Conservation (phyloP, 2,797 vertebrate species). For the Rallus crepitans region DNA sequence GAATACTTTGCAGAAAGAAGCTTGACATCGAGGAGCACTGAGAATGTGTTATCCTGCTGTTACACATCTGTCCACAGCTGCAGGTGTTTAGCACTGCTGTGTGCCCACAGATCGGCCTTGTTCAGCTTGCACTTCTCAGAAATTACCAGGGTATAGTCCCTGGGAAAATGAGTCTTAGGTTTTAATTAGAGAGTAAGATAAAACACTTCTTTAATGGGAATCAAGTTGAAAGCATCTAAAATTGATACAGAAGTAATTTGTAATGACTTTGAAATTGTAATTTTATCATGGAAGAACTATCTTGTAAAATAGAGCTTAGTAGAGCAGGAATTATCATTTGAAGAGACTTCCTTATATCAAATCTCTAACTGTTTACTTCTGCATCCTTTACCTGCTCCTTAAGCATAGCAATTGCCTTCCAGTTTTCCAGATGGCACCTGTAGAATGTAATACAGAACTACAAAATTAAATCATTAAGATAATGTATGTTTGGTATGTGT, state of each 20-base stretch:
- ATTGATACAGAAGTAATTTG: not conserved
- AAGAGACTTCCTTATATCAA: not conserved
- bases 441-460: not conserved
- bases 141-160: not conserved
- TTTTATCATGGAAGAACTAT: not conserved
- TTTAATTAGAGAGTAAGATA: not conserved
- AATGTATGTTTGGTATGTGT: conserved; percentile 59
- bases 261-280: not conserved
- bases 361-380: not conserved
- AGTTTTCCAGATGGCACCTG: not conserved
- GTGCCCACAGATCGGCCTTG: not conserved
- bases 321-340: not conserved
- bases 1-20: not conserved
- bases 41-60: not conserved
- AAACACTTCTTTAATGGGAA: not conserved
- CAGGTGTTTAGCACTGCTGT: not conserved
- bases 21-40: not conserved
- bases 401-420: not conserved
- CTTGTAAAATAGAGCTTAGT: not conserved
- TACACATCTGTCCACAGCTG: not conserved
- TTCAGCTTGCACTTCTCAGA: not conserved
- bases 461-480: conserved; percentile 47
- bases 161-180: not conserved
- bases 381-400: not conserved
- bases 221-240: not conserved